These are phyloP conservation scores for Pristiophorus japonicus DNA, from an alignment of 2,113 vertebrate genomes.

Conservation along the genomic window DNA sequence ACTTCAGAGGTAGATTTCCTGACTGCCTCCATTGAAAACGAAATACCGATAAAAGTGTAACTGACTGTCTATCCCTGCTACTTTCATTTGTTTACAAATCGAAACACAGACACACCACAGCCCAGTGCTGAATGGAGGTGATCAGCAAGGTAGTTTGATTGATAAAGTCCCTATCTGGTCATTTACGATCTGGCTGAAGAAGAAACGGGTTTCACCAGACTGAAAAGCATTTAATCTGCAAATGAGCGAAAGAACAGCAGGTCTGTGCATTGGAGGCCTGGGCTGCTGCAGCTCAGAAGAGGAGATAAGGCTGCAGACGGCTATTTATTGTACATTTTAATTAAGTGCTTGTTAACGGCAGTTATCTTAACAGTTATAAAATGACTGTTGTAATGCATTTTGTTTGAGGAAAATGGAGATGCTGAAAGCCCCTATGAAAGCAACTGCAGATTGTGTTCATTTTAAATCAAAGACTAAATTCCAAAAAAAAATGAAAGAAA, in stretches of 20 bases:
- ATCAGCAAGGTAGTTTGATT: slow-evolving; percentile 79
- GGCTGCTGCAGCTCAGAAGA: slow-evolving; percentile 80
- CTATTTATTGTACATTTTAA: slow-evolving; percentile 99
- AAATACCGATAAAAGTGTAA: neutral
- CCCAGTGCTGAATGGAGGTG: slow-evolving; percentile 62
- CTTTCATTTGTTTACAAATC: neutral
- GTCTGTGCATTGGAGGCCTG: slow-evolving; percentile 85
- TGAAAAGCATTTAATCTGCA: slow-evolving; percentile 99
- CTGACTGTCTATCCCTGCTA: neutral
- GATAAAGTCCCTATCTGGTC: slow-evolving; percentile 99
- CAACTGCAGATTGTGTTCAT: slow-evolving; percentile 94
- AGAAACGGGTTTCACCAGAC: slow-evolving; percentile 90
- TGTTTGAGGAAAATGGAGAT: slow-evolving; percentile 84
- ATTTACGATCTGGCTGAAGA: slow-evolving; percentile 96
- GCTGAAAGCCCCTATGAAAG: slow-evolving; percentile 80
- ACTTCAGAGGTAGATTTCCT: slow-evolving; percentile 3
- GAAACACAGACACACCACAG: neutral
- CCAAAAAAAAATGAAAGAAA: slow-evolving; percentile 61
- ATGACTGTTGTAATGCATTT: slow-evolving; percentile 99
- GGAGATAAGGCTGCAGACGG: slow-evolving; percentile 88
- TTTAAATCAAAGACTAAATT: slow-evolving; percentile 99
- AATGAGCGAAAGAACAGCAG: slow-evolving; percentile 93
- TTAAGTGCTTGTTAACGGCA: slow-evolving; percentile 99
- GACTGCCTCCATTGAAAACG: neutral
- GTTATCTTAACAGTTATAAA: slow-evolving; percentile 99